Base-by-base conservation (phyloP, 2,888 invertebrate species). In the Melanargia galathea region DNA sequence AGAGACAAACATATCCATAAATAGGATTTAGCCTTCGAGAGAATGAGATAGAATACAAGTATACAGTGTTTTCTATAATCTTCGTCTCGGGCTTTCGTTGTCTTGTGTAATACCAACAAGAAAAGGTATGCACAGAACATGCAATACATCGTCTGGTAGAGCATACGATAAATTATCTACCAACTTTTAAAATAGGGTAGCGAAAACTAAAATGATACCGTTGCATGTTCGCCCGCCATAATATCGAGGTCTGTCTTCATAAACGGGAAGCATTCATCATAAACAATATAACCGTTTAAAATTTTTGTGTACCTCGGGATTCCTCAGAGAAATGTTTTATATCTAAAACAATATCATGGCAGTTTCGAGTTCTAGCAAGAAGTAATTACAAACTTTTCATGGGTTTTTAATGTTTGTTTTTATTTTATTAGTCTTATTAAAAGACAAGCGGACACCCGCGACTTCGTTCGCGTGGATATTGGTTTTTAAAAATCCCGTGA, bases 241-340 rank as follows among this genome's bases (percentile, higher is more conserved):
- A 86, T 70, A 55, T 62, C 62, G 72, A 75, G 77, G 75, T 81
- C 78, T 70, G 84, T 82, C 79, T 70, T 75, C 62, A 74, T 76
- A 77, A 82, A 73, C 82, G 84, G 82, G 79, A 77, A 76, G 81
- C 73, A 84, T 87, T 84, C 83, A 82, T 87, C 81, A 82, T 80
- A 56, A 80, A 85, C 81, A 82, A 83, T 84, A n/a, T 84, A 79
- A 80, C 78, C 81, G 75, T 75, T 80, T 82, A 77, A 81, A 84
- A 83, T 63, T 43, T 60, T n/a, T 33, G 49, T 54, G 48, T 57
- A 40, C 30, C 35, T 55, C 45, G 52, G 20, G 46, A 20, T 35
- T 35, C 52, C 33, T 33, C 20, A 33, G 2, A 10, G 2, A 49
- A 51, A 52, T 20, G 52, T 35, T 52, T 52, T 22, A n/a, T 54